These are phyloP conservation scores for Lepisosteus osseus DNA, from an alignment of 2,113 vertebrate genomes.

Conservation along the genomic window DNA sequence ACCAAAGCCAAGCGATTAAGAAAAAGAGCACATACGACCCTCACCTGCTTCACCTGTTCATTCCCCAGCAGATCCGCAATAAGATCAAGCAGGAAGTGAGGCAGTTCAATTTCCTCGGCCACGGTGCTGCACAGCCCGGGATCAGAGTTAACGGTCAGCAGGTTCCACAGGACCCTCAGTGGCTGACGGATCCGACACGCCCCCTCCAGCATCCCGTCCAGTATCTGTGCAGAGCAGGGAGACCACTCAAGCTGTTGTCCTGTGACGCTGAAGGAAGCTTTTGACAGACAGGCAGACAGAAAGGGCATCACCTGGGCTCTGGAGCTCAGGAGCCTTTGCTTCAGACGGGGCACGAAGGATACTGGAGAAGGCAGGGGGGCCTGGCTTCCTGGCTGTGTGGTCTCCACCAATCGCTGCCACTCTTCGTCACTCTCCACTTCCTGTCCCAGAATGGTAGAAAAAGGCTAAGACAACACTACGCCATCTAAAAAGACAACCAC, in stretches of 20 bases:
- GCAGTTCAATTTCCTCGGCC: conserved; percentile 64
- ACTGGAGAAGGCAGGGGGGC: conserved; percentile 51
- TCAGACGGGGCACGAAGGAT: conserved; percentile 59
- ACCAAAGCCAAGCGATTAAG: too few species aligned
- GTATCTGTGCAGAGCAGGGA: conserved; percentile 56
- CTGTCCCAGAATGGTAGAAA: conserved; percentile 38
- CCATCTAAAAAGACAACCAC: too few species aligned
- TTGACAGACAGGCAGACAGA: neutral
- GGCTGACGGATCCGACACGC: conserved; percentile 57
- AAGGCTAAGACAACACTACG: too few species aligned
- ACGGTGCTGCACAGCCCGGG: conserved; percentile 50
- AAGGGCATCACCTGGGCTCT: conserved; percentile 67
- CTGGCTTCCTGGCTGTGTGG: conserved; percentile 55
- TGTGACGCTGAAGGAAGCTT: neutral
- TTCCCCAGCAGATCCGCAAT: conserved; percentile 63
- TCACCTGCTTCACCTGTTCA: conserved; percentile 63
- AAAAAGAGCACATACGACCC: neutral
- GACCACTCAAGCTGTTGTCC: too few species aligned
- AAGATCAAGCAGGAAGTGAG: conserved; percentile 65
- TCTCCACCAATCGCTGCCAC: conserved; percentile 68
- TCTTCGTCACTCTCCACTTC: conserved; percentile 72
- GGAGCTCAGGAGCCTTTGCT: conserved; percentile 55
- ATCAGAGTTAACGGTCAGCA: conserved; percentile 64
- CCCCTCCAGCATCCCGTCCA: conserved; percentile 62
- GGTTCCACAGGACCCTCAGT: conserved; percentile 68